Conservation (phyloP, 1,140 invertebrate genomes). For the Diorhabda carinulata region DNA sequence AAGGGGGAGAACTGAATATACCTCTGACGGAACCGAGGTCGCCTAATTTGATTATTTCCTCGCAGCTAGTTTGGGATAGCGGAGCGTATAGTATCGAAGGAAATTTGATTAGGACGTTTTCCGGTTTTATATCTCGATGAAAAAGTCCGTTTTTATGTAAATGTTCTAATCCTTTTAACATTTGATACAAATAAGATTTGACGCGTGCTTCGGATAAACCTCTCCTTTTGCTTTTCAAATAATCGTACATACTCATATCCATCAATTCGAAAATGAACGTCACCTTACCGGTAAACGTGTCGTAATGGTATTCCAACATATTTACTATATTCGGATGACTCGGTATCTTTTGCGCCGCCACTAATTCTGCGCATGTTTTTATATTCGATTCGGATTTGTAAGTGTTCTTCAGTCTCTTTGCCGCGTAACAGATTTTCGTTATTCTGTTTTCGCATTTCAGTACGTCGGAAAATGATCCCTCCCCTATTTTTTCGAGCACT, state of each 20-base stretch:
- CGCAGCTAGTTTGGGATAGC: constrained; percentile 10
- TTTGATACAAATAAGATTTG: constrained; percentile 55
- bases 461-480: constrained; percentile 68
- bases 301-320: constrained; percentile 59
- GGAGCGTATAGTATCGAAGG: constrained; percentile 19
- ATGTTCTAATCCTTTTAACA: constrained; percentile 54
- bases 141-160: constrained; percentile 62
- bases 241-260: constrained; percentile 68
- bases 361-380: constrained; percentile 57
- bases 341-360: constrained; percentile 56
- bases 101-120: constrained; percentile 61
- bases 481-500: constrained; percentile 59
- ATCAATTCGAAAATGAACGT: constrained; percentile 64
- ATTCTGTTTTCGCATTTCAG: constrained; percentile 60
- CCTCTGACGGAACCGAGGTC: constrained; percentile 60
- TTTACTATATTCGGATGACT: constrained; percentile 60
- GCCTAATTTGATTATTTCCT: constrained; percentile 58
- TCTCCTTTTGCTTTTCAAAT: constrained; percentile 46
- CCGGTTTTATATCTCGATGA: constrained; percentile 68
- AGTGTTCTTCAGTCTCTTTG: constrained; percentile 61
- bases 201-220: constrained; percentile 46
- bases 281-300: constrained; percentile 52
- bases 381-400: constrained; percentile 52
- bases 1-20: constrained; percentile 57
- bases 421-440: constrained; percentile 56